Evolutionary conservation across 2,888 invertebrate species (phyloP), one percentile per base, ranked within the genome.

Genomic region (Eilema sororculum): DNA sequence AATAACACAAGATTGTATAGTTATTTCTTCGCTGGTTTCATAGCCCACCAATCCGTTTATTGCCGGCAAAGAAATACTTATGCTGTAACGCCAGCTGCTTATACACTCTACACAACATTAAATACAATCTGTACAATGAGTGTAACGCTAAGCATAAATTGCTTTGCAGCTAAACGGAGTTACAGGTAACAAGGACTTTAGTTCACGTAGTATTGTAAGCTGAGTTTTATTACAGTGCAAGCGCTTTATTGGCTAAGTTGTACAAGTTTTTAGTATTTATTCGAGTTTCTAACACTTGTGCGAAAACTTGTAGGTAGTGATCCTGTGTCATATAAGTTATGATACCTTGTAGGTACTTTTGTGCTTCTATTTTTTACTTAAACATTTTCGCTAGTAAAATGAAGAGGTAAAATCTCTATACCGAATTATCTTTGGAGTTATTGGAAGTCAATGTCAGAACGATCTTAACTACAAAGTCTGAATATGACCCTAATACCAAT

Each of bases 21-120:
- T 16, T n/a, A 16, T 30, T 10, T 33, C 13, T 0, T 22, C 61
- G 68, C 57, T 37, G 9, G 57, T 69, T 67, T 68, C 25, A 22
- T 62, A 20, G 67, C 77, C 33, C 20, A 0, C 12, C 28, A 41
- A 30, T 24, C 65, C 61, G 22, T 65, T 61, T 56, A 72, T 63
- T 69, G 68, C 33, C 52, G 59, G 33, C 62, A 71, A 61, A 76
- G 69, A 72, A 78, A 71, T 65, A 69, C 56, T 68, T 33, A 65
- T 30, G 65, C 64, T 78, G 33, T 58, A 69, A 68, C 73, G 66
- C 52, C 52, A 24, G 25, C 65, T 64, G 56, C 71, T 69, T 30
- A 41, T 67, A 62, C 46, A 70, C 65, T 62, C 25, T 37, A 37
- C 22, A 24, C 59, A 41, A 57, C 58, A 75, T 57, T 72, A 67